Percentiles rank a stretch among this genome's conserved stretches.
phyloP scores from a whole-genome alignment of 2,888 invertebrate species.

The Andrena fulva region DNA sequence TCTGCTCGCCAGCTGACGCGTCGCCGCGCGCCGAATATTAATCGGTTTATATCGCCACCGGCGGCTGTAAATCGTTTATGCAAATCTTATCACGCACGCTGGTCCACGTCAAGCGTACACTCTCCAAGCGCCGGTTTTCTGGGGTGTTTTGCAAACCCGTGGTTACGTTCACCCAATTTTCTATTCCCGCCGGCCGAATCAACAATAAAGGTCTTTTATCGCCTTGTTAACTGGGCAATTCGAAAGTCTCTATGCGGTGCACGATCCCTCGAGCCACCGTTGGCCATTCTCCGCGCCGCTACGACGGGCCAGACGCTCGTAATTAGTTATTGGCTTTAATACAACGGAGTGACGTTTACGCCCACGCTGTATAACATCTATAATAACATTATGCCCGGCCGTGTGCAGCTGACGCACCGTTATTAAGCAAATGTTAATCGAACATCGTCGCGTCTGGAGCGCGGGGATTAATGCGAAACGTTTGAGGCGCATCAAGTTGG shows the following conservation, averaged over 20 bases:
- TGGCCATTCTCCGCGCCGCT: slow-evolving; percentile 1
- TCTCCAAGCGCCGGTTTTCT: background rate
- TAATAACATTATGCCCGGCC: slow-evolving; percentile 36
- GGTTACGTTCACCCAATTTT: background rate
- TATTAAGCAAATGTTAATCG: slow-evolving; percentile 35
- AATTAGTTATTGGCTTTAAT: slow-evolving; percentile 64
- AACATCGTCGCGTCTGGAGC: background rate
- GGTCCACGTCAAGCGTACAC: background rate
- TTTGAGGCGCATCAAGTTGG: no score
- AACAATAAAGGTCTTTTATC: background rate
- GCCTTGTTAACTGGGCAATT: slow-evolving; percentile 16
- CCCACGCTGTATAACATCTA: slow-evolving; percentile 39
- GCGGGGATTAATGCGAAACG: slow-evolving; percentile 1
- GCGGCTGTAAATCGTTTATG: slow-evolving; percentile 27
- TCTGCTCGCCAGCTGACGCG: slow-evolving; percentile 26
- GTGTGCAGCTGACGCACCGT: slow-evolving; percentile 44
- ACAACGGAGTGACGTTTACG: slow-evolving; percentile 35
- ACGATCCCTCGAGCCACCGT: background rate
- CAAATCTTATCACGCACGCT: slow-evolving; percentile 24
- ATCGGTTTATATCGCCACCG: slow-evolving; percentile 17
- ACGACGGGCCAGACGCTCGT: slow-evolving; percentile 41
- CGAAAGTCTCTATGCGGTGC: background rate
- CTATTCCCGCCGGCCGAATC: background rate
- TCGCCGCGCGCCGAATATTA: slow-evolving; percentile 28
- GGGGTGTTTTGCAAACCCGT: background rate